Base-by-base conservation (phyloP, 2,797 vertebrate genomes). In the Orestias chungarensis region DNA sequence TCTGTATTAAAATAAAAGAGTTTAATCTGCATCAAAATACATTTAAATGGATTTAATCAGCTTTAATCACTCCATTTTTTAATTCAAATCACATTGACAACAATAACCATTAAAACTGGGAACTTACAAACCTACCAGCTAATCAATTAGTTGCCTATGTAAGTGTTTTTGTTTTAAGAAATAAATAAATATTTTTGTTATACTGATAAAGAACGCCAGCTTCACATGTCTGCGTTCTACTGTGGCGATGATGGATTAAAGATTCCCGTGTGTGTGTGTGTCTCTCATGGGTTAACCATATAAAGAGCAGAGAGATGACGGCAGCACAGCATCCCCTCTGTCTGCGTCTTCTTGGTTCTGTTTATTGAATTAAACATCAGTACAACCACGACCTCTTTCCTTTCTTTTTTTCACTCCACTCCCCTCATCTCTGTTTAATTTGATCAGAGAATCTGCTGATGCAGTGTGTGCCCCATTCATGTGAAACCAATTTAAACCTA, bases 381-480 rank as follows among this genome's bases (percentile, higher is more conserved):
- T 95, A 92, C 91, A 92, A 94, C 94, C 93, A 64, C 93, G 90
- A 93, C 75, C 86, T 89, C 81, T 91, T 86, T 87, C 81, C 84
- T 78, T 65, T 43, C 84, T 78, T 65, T 43, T 64, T 42, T 35
- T 1, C 23, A 14, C 14, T 27, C 4, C 76, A 82, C 84, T 80
- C 70, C 81, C 81, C 88, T 88, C 90, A 80, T 81, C 71, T 87
- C 79, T 54, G 84, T 85, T 93, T 96, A 96, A 96, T 96, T 96
- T 90, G 95, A 97, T 97, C 94, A 97, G 92, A 91, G 92, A 92
- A 95, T 95, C 94, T 94, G 95, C 94, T 95, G 94, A 95, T 93
- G 91, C 90, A 92, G 89, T 91, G 92, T 93, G 92, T 91, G 90
- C 86, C 94, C 90, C 82, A 81, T 95, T 96, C 96, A 97, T 96